Percentiles rank a stretch among this genome's conserved stretches.
phyloP scores from a whole-genome alignment of 2,797 vertebrate species.

The Aplochiton taeniatus region DNA sequence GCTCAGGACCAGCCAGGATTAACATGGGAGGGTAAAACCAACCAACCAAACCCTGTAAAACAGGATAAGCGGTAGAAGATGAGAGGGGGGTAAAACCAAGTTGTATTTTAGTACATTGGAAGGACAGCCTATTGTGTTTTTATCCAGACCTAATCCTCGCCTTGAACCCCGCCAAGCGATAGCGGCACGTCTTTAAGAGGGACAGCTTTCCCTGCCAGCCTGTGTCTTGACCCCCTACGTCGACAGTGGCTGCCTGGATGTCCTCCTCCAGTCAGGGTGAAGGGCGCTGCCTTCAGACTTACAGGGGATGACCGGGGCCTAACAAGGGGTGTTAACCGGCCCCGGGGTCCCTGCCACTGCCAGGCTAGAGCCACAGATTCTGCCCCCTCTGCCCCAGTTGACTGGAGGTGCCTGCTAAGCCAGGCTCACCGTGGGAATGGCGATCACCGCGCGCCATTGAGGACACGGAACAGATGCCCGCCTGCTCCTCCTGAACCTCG shows the following conservation, averaged over 20 bases:
- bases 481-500: conserved; percentile 79
- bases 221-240: not conserved
- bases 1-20: not conserved
- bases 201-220: too few relatives aligned
- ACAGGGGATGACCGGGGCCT: conserved; percentile 17
- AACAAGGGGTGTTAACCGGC: conserved; percentile 37
- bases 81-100: too few relatives aligned
- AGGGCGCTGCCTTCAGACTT: conserved; percentile 21
- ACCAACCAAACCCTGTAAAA: too few relatives aligned
- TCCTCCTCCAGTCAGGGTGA: conserved; percentile 6
- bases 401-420: conserved; percentile 48
- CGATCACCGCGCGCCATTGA: conserved; percentile 74
- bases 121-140: too few relatives aligned
- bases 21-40: too few relatives aligned
- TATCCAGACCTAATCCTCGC: too few relatives aligned
- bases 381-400: conserved; percentile 39
- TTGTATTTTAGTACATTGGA: too few relatives aligned
- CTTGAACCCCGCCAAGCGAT: too few relatives aligned
- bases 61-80: too few relatives aligned
- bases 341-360: conserved; percentile 27
- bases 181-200: too few relatives aligned
- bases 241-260: not conserved
- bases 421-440: conserved; percentile 70
- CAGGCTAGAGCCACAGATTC: conserved; percentile 31
- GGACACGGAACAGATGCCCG: conserved; percentile 82